Conservation (phyloP, 2,888 invertebrate species). For the Megalurothrips usitatus region DNA sequence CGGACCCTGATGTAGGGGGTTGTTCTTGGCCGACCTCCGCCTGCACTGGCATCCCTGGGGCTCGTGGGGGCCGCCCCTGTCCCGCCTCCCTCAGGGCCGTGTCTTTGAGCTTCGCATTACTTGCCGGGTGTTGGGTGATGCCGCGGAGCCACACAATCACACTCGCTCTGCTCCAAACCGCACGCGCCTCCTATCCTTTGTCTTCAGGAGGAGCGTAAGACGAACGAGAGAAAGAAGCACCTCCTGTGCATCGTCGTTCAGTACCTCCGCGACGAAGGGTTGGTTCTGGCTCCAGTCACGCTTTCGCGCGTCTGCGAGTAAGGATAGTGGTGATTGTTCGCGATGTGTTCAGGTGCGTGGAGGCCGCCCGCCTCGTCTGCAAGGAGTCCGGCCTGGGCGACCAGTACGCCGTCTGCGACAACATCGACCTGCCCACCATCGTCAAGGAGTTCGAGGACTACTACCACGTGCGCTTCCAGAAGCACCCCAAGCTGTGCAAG, state of each 20-base stretch:
- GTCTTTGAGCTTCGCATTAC: too few relatives aligned
- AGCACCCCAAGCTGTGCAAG: constrained; percentile 75
- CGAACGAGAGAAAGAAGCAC: constrained; percentile 47
- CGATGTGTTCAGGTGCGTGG: constrained; percentile 51
- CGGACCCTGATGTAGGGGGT: too few relatives aligned
- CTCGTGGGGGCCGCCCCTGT: too few relatives aligned
- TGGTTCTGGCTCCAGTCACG: constrained; percentile 32
- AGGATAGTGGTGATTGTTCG: not conserved
- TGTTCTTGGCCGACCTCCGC: too few relatives aligned
- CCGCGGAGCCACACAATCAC: too few relatives aligned
- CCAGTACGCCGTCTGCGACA: constrained; percentile 78
- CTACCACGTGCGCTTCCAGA: constrained; percentile 78
- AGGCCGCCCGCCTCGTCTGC: constrained; percentile 60
- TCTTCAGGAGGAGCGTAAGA: constrained; percentile 39
- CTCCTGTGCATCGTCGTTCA: constrained; percentile 61
- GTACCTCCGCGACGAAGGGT: constrained; percentile 64
- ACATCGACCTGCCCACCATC: constrained; percentile 82
- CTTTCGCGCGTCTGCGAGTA: not conserved
- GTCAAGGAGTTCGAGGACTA: constrained; percentile 85
- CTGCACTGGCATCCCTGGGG: too few relatives aligned
- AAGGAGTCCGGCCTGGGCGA: constrained; percentile 68
- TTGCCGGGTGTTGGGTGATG: too few relatives aligned
- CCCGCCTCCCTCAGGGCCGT: too few relatives aligned
- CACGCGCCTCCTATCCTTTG: not conserved
- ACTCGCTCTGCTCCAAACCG: too few relatives aligned